phyloP scores from a whole-genome alignment of 2,888 invertebrate genomes.

The Tubiluchus corallicola region DNA sequence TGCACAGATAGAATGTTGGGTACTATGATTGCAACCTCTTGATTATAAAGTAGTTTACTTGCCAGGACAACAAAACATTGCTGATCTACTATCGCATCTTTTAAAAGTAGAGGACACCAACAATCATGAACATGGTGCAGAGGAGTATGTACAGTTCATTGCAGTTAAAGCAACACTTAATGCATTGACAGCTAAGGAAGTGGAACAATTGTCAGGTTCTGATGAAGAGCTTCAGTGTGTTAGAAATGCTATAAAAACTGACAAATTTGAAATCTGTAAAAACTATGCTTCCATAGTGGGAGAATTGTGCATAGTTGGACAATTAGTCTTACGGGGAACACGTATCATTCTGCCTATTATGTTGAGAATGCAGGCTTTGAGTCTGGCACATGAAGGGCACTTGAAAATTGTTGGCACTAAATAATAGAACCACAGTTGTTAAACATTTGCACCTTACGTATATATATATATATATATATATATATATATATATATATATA shows the following conservation, averaged over 20 bases:
- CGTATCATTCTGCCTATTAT: neutral
- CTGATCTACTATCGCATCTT: neutral
- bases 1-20: neutral
- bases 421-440: no score
- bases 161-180: neutral
- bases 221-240: neutral
- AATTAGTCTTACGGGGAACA: neutral
- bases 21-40: neutral
- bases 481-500: no score
- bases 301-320: slow-evolving; percentile 1
- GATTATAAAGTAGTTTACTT: neutral
- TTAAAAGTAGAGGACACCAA: neutral
- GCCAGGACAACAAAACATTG: neutral
- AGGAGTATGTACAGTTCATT: slow-evolving; percentile 3
- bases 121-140: neutral
- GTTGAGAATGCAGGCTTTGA: slow-evolving; percentile 10
- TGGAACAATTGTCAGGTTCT: neutral
- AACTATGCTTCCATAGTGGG: neutral
- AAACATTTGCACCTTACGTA: no score
- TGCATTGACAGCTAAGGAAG: neutral
- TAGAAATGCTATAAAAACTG: neutral
- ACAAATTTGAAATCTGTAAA: neutral
- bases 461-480: no score
- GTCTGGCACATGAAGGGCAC: slow-evolving; percentile 15
- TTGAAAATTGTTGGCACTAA: slow-evolving; percentile 15